Base-by-base conservation (phyloP, 2,888 invertebrate species). In the Lasioglossum marginatum region DNA sequence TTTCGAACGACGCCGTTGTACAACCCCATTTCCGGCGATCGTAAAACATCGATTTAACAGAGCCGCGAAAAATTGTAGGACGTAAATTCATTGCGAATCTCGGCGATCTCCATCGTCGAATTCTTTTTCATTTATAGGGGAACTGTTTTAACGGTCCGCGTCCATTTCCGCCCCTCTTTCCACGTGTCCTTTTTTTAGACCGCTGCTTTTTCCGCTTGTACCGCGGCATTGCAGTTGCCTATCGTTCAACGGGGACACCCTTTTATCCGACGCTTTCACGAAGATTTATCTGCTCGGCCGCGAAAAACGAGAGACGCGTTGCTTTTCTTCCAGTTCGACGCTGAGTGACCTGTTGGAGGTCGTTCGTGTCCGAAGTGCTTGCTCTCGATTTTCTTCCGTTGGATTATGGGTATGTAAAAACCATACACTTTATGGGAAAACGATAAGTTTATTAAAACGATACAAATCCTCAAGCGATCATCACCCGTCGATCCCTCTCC, bases 11-110 rank as follows among this genome's bases (percentile, higher is more conserved):
- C 68, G 27, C 0, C 12, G 57, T 57, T 57, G 12, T 19, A 57
- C 76, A 43, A 72, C 40, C 66, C 45, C 63, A 76, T 23, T 76
- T 76, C 63, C 76, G 76, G 27, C 8, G 71, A 82, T 72, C 76
- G 82, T 68, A 76, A 76, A 66, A 66, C 82, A 48, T 52, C 43
- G 76, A 57, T 82, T 82, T 82, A 82, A 82, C 70, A 63, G 71
- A 63, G 63, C 75, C 75, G n/a, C 57, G 75, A 43, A 71, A 81
- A 60, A 70, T 82, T 71, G 82, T 73, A 73, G 66, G 52, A 43
- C 73, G 81, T 68, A 74, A 73, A 82, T 82, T 73, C 82, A 82
- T 83, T 12, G n/a, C 34, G 71, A 31, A 48, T 60, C 37, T 31
- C 66, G 27, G 40, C 72, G 70, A 81, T 45, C 72, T 43, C 60